phyloP scores from a whole-genome alignment of 2,113 vertebrate genomes.

The Crypturellus undulatus region DNA sequence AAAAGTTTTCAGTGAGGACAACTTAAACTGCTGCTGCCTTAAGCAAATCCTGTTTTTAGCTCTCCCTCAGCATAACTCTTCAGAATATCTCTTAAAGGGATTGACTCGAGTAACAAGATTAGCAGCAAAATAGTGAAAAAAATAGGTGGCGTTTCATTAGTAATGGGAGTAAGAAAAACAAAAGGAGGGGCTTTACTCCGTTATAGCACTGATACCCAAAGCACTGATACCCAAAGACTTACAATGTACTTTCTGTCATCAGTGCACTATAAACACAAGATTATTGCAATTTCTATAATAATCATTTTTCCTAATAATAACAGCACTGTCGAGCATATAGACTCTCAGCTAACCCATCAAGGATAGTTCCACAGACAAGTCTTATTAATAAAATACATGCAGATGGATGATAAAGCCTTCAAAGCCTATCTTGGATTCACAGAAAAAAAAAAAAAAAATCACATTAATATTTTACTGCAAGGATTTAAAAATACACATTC shows the following conservation, averaged over 20 bases:
- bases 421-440: background rate
- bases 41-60: background rate
- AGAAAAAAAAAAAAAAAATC: background rate
- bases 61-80: background rate
- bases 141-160: background rate
- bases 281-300: background rate
- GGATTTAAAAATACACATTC: background rate
- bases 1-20: background rate
- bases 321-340: background rate
- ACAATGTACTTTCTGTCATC: background rate
- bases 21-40: background rate
- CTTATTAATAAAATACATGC: background rate
- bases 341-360: background rate
- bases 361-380: background rate
- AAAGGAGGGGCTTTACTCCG: background rate
- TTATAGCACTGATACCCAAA: background rate
- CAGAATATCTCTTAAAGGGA: background rate
- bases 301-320: background rate
- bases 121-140: background rate
- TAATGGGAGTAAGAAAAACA: background rate
- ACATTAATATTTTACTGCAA: background rate
- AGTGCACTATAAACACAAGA: constrained; percentile 1
- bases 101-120: background rate
- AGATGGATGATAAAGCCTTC: background rate
- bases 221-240: background rate